Percentiles rank a stretch among this genome's conserved stretches.
phyloP scores from a whole-genome alignment of 1,140 invertebrate species.

The Xylocopa sonorina region DNA sequence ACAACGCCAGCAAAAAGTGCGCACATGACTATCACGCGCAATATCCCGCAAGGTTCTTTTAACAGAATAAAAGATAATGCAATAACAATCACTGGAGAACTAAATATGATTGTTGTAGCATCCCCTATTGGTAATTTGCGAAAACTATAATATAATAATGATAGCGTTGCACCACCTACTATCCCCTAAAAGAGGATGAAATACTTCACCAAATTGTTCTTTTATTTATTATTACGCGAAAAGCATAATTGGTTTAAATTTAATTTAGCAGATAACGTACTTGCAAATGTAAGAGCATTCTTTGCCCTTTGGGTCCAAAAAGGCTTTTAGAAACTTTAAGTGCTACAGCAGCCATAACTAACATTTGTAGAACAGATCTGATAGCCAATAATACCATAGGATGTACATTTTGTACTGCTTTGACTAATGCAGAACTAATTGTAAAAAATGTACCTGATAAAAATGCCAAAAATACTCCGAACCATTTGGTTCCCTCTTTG shows the following conservation, averaged over 20 bases:
- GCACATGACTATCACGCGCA: conserved; percentile 81
- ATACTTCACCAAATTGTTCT: conserved; percentile 26
- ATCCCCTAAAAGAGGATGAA: conserved; percentile 75
- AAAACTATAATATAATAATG: conserved; percentile 82
- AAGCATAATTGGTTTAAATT: not conserved
- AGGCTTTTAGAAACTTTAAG: conserved; percentile 73
- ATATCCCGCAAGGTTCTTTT: conserved; percentile 83
- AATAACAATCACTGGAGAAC: conserved; percentile 84
- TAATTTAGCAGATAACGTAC: conserved; percentile 61
- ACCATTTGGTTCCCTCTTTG: conserved; percentile 78
- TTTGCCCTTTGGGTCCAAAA: conserved; percentile 78
- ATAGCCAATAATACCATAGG: conserved; percentile 81
- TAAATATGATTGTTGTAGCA: conserved; percentile 84
- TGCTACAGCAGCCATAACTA: conserved; percentile 75
- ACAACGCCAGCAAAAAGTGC: conserved; percentile 82
- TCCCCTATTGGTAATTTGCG: conserved; percentile 83
- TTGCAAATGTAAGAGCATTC: conserved; percentile 79
- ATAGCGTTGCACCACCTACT: conserved; percentile 82
- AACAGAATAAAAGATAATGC: conserved; percentile 83
- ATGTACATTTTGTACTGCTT: conserved; percentile 79
- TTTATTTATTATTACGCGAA: not conserved
- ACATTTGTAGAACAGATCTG: conserved; percentile 79
- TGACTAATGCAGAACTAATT: conserved; percentile 81
- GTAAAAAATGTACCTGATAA: conserved; percentile 82
- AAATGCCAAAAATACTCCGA: conserved; percentile 81